Evolutionary conservation across 2,888 invertebrate genomes (phyloP).

Genomic region (Apodemia mormo): DNA sequence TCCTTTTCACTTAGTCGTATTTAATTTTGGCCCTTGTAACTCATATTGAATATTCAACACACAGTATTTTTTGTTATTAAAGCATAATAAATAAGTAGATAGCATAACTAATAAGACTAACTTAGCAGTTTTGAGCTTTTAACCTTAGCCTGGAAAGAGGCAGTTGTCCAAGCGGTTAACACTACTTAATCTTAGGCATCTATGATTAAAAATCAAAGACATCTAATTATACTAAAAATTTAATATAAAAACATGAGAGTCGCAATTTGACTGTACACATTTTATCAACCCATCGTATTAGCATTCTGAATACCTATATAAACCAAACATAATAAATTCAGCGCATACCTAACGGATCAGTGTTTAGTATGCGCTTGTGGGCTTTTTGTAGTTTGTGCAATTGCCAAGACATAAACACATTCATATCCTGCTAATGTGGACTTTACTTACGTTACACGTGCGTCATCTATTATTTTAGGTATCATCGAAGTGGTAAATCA

Average conservation of each 20-base stretch:
- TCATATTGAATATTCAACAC: too few relatives aligned
- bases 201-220: too few relatives aligned
- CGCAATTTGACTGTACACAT: neutral
- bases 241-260: neutral
- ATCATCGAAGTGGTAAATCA: neutral
- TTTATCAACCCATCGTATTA: neutral
- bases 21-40: too few relatives aligned
- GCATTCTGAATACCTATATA: neutral
- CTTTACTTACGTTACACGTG: neutral
- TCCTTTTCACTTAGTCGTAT: too few relatives aligned
- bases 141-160: too few relatives aligned
- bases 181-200: too few relatives aligned
- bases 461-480: neutral
- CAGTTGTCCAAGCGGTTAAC: too few relatives aligned
- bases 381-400: conserved; percentile 14
- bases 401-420: neutral
- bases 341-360: neutral
- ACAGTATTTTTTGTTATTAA: too few relatives aligned
- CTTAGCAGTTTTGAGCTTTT: too few relatives aligned
- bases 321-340: neutral
- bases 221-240: neutral
- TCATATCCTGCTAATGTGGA: neutral
- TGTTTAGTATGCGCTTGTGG: conserved; percentile 4
- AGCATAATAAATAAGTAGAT: too few relatives aligned
- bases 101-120: too few relatives aligned